Evolutionary conservation across 1,140 invertebrate genomes (phyloP), one percentile per base, ranked within the genome.

Genomic region (Oryctes rhinoceros): DNA sequence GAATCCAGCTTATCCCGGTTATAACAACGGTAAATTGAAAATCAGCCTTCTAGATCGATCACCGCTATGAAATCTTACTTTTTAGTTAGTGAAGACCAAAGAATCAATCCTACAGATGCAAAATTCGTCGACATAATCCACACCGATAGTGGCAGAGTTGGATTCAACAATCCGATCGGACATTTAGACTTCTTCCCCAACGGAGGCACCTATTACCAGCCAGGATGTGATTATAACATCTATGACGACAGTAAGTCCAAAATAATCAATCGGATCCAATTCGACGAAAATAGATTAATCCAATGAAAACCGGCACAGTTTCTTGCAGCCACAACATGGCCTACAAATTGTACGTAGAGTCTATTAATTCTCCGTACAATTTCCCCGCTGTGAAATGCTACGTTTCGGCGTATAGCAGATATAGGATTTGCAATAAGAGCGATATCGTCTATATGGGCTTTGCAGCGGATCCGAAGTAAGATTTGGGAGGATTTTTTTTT

Each of bases 71-170:
- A 10, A 44, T 44, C 24, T 30, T 2, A 44, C 3, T 44, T 44
- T 44, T 44, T 10, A 44, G 39, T 44, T 7, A 44, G 9, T 3
- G 39, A 44, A 10, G 39, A 44, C 9, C 39, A 44, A 44, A 44
- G 39, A 44, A 44, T 44, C 5, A 44, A 44, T 44, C 5, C 39
- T 44, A 65, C 0, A 65, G 96, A 97, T 85, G 97, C 97, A 0
- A 85, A 90, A 7, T 98, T 97, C 85, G 96, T 98, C 4, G 97
- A 98, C 86, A 93, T 97, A 4, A 95, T 98, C 80, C 97, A 98
- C 85, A 96, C 96, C 0, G 96, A 97, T 85, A 95, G 94, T 0
- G 95, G 95, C 0, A 87, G 92, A 0, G 91, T 96, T 71, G 95
- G 95, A 0, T 93, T 94, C 80, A 91, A 91, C 0, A 88, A 91